A percentile compares a stretch with the other conserved stretches of the same genome.
Conservation (phyloP, 2,888 invertebrate species). For the Candidula unifasciata region DNA sequence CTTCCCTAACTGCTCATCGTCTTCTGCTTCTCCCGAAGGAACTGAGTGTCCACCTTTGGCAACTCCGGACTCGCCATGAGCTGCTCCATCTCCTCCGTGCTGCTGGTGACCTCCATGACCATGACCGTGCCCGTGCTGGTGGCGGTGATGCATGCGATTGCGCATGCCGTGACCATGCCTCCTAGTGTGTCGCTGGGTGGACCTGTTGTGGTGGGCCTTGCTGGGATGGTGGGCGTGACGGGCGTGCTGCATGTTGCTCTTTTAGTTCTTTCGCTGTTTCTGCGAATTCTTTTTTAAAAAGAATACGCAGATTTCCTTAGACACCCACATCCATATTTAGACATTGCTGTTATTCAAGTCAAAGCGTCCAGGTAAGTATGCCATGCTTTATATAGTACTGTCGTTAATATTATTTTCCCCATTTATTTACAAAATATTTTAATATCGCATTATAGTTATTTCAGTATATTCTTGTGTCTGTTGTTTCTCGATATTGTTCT, state of each 20-base stretch:
- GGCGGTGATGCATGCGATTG: slow-evolving; percentile 48
- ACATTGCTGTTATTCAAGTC: no score
- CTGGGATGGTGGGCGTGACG: slow-evolving; percentile 57
- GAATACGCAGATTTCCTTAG: no score
- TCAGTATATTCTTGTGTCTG: no score
- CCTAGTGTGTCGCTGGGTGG: slow-evolving; percentile 51
- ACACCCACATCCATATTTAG: no score
- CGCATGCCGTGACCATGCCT: slow-evolving; percentile 46
- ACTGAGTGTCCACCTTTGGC: slow-evolving; percentile 43
- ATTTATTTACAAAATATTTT: no score
- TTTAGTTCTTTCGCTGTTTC: no score
- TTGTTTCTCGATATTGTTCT: no score
- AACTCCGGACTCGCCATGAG: not conserved
- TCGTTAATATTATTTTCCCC: no score
- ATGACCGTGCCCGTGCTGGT: slow-evolving; percentile 47
- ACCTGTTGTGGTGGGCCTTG: slow-evolving; percentile 55
- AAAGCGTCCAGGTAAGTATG: no score
- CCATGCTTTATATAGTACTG: no score
- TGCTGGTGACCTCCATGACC: slow-evolving; percentile 21
- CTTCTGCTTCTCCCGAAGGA: slow-evolving; percentile 48
- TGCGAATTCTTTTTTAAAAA: no score
- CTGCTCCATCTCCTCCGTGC: not conserved
- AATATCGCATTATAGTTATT: no score
- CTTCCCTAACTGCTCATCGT: slow-evolving; percentile 58
- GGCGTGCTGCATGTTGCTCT: slow-evolving; percentile 54